These are phyloP conservation scores for Rhagoletis pomonella DNA, from an alignment of 1,140 invertebrate species.

Conservation along the genomic window DNA sequence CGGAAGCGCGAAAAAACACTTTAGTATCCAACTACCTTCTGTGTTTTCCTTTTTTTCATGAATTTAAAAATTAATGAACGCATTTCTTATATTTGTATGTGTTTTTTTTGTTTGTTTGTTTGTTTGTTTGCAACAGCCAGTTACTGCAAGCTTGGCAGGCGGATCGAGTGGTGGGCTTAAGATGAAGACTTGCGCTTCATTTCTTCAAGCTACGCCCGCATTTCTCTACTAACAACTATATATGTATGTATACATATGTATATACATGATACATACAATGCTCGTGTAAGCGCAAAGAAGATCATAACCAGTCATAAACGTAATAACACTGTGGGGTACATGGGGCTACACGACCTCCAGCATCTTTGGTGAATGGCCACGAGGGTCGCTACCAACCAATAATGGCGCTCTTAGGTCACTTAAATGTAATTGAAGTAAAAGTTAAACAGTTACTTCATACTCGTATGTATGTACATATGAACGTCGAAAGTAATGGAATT, in stretches of 20 bases:
- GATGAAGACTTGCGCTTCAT: neutral
- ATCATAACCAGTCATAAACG: slow-evolving; percentile 6
- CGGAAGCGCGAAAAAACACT: no score
- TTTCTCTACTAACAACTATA: neutral
- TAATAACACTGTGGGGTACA: neutral
- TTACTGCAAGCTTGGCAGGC: no score
- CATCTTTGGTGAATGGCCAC: neutral
- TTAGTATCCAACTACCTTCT: neutral
- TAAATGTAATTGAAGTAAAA: neutral
- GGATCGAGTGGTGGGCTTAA: neutral
- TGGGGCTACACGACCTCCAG: neutral
- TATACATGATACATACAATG: no score
- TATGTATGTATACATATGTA: no score
- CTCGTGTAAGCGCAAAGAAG: neutral
- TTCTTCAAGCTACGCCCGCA: neutral
- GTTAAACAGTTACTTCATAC: neutral
- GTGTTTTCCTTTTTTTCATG: neutral
- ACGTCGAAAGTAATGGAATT: no score
- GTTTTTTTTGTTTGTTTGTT: no score
- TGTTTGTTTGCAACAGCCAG: no score
- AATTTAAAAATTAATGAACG: no score
- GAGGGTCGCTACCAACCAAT: neutral
- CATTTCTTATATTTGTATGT: no score
- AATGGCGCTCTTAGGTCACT: neutral
- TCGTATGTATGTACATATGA: no score